These are phyloP conservation scores for Phyllotis vaccarum DNA, from an alignment of 2,797 vertebrate genomes.

Conservation along the genomic window DNA sequence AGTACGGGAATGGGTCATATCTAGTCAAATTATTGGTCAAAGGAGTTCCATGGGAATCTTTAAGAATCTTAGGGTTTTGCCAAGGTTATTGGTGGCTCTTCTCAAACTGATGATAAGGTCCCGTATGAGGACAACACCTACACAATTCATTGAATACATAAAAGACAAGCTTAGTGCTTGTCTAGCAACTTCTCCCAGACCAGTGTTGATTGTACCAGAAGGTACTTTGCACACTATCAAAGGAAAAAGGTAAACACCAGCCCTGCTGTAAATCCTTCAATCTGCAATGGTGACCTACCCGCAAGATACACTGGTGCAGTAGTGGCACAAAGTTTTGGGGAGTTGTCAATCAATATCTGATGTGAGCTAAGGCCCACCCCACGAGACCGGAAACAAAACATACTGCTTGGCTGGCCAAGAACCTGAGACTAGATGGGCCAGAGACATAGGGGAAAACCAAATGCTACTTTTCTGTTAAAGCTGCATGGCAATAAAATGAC, in stretches of 20 bases:
- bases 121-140: background rate
- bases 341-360: background rate
- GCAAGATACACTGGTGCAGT: background rate
- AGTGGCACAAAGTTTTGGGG: background rate
- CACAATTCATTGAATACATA: background rate
- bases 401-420: background rate
- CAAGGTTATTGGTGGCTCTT: background rate
- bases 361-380: background rate
- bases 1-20: background rate
- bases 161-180: background rate
- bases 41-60: background rate
- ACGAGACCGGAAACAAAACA: background rate
- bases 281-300: background rate
- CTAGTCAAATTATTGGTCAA: background rate
- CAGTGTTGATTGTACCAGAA: background rate
- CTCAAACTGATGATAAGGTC: background rate
- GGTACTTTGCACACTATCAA: background rate
- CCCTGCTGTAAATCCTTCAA: background rate
- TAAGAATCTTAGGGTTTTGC: background rate
- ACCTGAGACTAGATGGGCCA: background rate
- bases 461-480: background rate
- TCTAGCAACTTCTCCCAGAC: background rate
- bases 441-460: background rate
- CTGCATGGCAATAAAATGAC: background rate
- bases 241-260: background rate